Evolutionary conservation across 2,888 invertebrate genomes (phyloP).

Genomic region (Napeogenes sylphis): DNA sequence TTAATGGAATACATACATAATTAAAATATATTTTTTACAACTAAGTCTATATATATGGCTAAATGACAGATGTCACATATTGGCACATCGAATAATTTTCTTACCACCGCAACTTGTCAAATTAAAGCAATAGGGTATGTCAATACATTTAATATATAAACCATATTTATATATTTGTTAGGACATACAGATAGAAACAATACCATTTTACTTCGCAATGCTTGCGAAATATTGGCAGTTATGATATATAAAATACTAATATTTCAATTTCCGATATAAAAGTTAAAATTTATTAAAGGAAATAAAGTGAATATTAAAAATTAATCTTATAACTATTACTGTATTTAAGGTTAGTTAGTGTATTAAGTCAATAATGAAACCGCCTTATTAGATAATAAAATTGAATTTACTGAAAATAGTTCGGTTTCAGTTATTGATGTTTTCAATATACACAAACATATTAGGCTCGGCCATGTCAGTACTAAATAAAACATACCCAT

Average conservation of each 20-base stretch:
- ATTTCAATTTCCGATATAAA: background rate
- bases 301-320: background rate
- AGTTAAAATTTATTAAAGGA: background rate
- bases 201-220: slow-evolving; percentile 58
- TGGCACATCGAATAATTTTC: slow-evolving; percentile 69
- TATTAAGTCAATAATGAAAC: slow-evolving; percentile 2
- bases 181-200: slow-evolving; percentile 50
- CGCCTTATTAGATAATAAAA: background rate
- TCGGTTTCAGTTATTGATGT: background rate
- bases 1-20: slow-evolving; percentile 66
- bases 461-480: slow-evolving; percentile 26
- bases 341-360: slow-evolving; percentile 16
- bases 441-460: slow-evolving; percentile 4
- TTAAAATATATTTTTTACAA: slow-evolving; percentile 59
- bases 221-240: slow-evolving; percentile 62
- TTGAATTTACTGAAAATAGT: background rate
- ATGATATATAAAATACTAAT: slow-evolving; percentile 11
- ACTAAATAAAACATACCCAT: slow-evolving; percentile 39
- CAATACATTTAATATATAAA: slow-evolving; percentile 66
- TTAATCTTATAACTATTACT: slow-evolving; percentile 25
- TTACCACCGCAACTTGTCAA: slow-evolving; percentile 38
- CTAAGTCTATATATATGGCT: slow-evolving; percentile 71
- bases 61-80: slow-evolving; percentile 59
- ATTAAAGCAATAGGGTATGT: slow-evolving; percentile 19
- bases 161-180: slow-evolving; percentile 67